Evolutionary conservation across 37 sponge, comb jelly and placozoan species (phyloP).

Genomic region (Crambe crambe): DNA sequence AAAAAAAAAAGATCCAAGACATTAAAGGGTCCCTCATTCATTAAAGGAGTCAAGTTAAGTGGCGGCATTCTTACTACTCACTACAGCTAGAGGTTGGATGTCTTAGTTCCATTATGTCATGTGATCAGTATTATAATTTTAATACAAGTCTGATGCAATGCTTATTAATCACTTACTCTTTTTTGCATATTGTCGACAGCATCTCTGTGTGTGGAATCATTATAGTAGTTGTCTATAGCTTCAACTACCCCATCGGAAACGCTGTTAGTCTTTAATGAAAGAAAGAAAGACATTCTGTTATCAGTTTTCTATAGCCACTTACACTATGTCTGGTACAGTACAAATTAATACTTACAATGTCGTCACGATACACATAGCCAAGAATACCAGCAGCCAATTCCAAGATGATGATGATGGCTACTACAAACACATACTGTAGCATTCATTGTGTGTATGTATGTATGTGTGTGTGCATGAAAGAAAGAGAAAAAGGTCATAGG

Average conservation of each 20-base stretch:
- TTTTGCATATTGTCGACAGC: not conserved
- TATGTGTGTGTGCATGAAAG: slow-evolving; percentile 20
- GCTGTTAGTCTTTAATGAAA: not conserved
- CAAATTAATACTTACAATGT: slow-evolving; percentile 36
- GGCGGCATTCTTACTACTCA: too few relatives aligned
- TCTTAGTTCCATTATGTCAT: too few relatives aligned
- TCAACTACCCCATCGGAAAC: not conserved
- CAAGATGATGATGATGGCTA: slow-evolving; percentile 37
- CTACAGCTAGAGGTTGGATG: too few relatives aligned
- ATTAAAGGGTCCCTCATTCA: too few relatives aligned
- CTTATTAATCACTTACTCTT: not conserved
- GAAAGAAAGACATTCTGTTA: too few relatives aligned
- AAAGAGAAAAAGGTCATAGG: too few relatives aligned
- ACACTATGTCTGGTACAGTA: not conserved
- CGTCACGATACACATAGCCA: slow-evolving; percentile 42
- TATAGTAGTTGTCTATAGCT: not conserved
- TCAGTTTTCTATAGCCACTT: not conserved
- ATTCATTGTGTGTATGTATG: slow-evolving; percentile 22
- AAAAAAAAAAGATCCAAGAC: too few relatives aligned
- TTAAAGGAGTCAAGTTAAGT: too few relatives aligned
- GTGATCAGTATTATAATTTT: too few relatives aligned
- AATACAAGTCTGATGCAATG: not conserved
- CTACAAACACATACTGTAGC: slow-evolving; percentile 30
- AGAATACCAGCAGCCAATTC: slow-evolving; percentile 59
- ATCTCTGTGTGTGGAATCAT: not conserved